phyloP scores from a whole-genome alignment of 2,797 vertebrate species.

The Lepidocolaptes lacrymiger region DNA sequence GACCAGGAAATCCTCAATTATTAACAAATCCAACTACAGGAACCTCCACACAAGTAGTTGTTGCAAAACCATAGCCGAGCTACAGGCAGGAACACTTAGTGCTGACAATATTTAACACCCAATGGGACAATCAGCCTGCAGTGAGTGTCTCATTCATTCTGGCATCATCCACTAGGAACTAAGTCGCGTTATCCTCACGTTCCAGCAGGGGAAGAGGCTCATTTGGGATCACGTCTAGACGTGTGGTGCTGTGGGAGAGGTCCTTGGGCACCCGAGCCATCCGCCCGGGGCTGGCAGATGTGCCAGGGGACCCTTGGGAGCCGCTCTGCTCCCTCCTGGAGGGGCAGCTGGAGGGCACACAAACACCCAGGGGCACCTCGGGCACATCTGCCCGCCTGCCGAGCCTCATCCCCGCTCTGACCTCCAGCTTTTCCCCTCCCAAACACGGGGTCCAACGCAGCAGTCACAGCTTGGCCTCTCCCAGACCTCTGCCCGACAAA shows the following conservation, averaged over 20 bases:
- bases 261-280: neutral
- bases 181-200: rapidly evolving
- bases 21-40: neutral
- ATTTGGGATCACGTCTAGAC: neutral
- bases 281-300: neutral
- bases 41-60: neutral
- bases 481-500: rapidly evolving
- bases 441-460: neutral
- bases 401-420: neutral
- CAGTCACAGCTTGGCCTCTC: rapidly evolving
- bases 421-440: neutral
- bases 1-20: neutral
- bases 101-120: neutral
- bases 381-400: neutral
- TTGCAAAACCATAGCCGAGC: neutral
- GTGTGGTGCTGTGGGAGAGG: neutral
- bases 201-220: neutral
- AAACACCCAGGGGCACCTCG: neutral
- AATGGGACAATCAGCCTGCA: neutral
- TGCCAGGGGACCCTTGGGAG: neutral
- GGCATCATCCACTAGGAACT: rapidly evolving
- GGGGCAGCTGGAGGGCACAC: neutral
- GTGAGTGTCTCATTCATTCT: neutral
- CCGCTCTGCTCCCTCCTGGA: neutral
- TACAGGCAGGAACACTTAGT: neutral